Conservation (phyloP, 2,113 vertebrate genomes). For the Leptobrachium leishanense region DNA sequence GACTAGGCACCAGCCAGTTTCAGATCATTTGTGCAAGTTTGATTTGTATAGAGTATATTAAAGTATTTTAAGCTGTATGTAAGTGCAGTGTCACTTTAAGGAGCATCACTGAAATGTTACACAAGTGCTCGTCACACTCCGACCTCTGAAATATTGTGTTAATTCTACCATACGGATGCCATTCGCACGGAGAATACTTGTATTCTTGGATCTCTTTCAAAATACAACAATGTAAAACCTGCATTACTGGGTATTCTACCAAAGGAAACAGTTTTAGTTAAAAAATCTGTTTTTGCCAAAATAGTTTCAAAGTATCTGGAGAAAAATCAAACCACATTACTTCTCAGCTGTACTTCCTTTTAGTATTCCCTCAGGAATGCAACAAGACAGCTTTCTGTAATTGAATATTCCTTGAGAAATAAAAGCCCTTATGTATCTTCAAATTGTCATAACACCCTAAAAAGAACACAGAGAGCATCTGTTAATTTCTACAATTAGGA, state of each 20-base stretch:
- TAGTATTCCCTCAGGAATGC: slow-evolving; percentile 75
- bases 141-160: slow-evolving; percentile 28
- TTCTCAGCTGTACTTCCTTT: slow-evolving; percentile 78
- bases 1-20: too few relatives aligned
- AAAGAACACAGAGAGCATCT: slow-evolving; percentile 23
- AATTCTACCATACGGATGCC: slow-evolving; percentile 50
- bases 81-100: neutral
- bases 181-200: slow-evolving; percentile 46
- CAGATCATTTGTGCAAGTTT: too few relatives aligned
- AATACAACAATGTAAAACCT: slow-evolving; percentile 72
- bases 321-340: slow-evolving; percentile 74
- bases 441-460: slow-evolving; percentile 56
- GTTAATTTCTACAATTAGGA: neutral
- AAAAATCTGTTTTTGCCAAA: slow-evolving; percentile 77
- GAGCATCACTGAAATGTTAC: slow-evolving; percentile 39
- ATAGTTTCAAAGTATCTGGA: slow-evolving; percentile 83
- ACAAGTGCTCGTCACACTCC: slow-evolving; percentile 33
- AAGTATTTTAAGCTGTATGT: too few relatives aligned
- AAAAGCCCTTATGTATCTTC: slow-evolving; percentile 63
- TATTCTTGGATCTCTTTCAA: slow-evolving; percentile 53
- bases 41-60: too few relatives aligned
- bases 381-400: slow-evolving; percentile 70
- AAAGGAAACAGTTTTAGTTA: slow-evolving; percentile 84
- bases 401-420: slow-evolving; percentile 66
- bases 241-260: slow-evolving; percentile 73